phyloP scores from a whole-genome alignment of 2,888 invertebrate genomes.

The Mechanitis messenoides region DNA sequence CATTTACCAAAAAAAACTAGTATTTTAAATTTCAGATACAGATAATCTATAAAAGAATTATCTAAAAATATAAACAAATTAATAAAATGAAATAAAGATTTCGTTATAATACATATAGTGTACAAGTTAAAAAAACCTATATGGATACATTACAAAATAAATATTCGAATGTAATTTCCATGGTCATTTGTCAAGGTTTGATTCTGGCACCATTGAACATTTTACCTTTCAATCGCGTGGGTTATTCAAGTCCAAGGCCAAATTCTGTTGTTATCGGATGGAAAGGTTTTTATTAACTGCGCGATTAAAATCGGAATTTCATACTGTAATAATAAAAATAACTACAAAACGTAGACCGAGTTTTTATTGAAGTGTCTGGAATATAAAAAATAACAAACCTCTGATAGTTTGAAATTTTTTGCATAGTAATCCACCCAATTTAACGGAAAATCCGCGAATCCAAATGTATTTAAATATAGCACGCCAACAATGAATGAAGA shows the following conservation, averaged over 20 bases:
- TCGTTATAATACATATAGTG: no score
- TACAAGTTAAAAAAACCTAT: no score
- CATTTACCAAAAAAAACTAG: no score
- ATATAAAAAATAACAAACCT: no score
- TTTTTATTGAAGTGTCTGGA: not conserved
- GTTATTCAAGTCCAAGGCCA: slow-evolving; percentile 29
- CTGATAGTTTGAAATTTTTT: no score
- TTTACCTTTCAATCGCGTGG: slow-evolving; percentile 19
- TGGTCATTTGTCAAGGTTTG: slow-evolving; percentile 9
- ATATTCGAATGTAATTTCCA: not conserved
- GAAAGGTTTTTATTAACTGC: slow-evolving; percentile 24
- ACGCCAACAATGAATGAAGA: slow-evolving; percentile 28
- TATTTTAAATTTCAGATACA: no score
- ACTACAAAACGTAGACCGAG: slow-evolving; percentile 1
- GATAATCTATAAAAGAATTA: no score
- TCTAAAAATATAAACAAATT: no score
- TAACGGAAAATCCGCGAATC: no score
- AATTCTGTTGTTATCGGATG: slow-evolving; percentile 21
- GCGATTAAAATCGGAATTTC: slow-evolving; percentile 15
- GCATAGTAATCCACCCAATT: no score
- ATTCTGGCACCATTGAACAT: slow-evolving; percentile 12
- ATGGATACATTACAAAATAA: not conserved
- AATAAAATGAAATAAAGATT: no score
- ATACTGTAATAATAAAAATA: slow-evolving; percentile 10
- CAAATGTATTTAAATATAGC: slow-evolving; percentile 27